phyloP scores from a whole-genome alignment of 2,797 vertebrate species.

The Erpetoichthys calabaricus region DNA sequence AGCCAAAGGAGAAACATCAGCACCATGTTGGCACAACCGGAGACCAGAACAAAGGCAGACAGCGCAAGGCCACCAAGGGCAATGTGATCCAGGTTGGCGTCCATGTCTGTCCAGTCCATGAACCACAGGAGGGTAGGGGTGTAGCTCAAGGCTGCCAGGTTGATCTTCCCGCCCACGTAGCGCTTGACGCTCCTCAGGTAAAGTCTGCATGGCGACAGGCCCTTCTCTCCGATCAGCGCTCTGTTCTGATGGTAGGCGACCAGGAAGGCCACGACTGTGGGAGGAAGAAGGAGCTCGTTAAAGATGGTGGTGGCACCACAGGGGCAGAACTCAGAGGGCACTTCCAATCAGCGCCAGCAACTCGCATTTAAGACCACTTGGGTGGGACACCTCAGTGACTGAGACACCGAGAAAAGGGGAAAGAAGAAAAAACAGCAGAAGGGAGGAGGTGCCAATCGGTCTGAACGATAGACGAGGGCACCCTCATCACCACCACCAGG shows the following conservation, averaged over 20 bases:
- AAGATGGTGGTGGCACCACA: too few species aligned
- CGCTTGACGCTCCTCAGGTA: conserved; percentile 66
- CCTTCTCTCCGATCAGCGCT: conserved; percentile 73
- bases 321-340: too few species aligned
- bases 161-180: conserved; percentile 62
- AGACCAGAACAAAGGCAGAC: conserved; percentile 58
- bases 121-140: conserved; percentile 77
- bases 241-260: conserved; percentile 83
- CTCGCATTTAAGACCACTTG: too few species aligned
- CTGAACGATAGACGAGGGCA: too few species aligned
- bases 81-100: conserved; percentile 62
- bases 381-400: too few species aligned
- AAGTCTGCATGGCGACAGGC: conserved; percentile 63
- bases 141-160: conserved; percentile 53
- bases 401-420: too few species aligned
- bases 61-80: conserved; percentile 57
- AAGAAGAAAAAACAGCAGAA: too few species aligned
- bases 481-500: too few species aligned
- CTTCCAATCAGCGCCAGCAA: too few species aligned
- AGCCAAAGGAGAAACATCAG: conserved; percentile 75
- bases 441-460: too few species aligned
- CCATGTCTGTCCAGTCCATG: conserved; percentile 73
- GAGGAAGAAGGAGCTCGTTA: background rate
- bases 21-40: conserved; percentile 74
- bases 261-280: conserved; percentile 70